Evolutionary conservation across 1,140 invertebrate genomes (phyloP), one percentile per base, ranked within the genome.

Genomic region (Drosophila athabasca): DNA sequence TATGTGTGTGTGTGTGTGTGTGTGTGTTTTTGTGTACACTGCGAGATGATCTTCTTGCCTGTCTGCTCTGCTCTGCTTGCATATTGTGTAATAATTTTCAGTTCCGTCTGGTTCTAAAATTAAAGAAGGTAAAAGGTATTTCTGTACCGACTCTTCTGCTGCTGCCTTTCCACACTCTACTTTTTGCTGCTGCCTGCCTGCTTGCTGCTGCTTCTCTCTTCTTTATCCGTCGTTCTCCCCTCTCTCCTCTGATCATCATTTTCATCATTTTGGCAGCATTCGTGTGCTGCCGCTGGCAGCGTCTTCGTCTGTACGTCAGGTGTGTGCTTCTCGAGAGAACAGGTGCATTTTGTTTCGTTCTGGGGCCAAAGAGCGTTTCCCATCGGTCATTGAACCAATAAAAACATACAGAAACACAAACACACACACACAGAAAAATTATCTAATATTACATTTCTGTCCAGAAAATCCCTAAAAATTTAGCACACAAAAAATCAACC

Each of bases 51-150:
- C 70, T 74, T 64, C 46, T n/a, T n/a, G 45, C 7, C 13, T 22
- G 41, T n/a, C 52, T 35, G 22, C 43, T 46, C 52, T 35, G 22
- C 43, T 46, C n/a, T 35, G 64, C 62, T 55, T 60, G 70, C 69
- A 79, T 79, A 79, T 79, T 79, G 77, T 79, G 77, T 79, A 79
- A 79, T 79, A 79, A 76, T 79, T 39, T 76, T 64, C 44, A 24
- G 60, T 60, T 62, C 58, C 57, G 77, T 84, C 82, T 81, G 53
- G 51, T 70, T 65, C 74, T 84, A 84, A 87, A 70, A 77, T 81
- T 87, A 87, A 50, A 52, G 17, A 49, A 70, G 52, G 29, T 41
- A 62, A 48, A 69, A 19, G 17, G 17, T 45, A 50, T 49, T 43
- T 58, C 17, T 13, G 17, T 19, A 8, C 11, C 9, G 43, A 48